Conservation (phyloP, 2,888 invertebrate species). For the Nasonia oneida region DNA sequence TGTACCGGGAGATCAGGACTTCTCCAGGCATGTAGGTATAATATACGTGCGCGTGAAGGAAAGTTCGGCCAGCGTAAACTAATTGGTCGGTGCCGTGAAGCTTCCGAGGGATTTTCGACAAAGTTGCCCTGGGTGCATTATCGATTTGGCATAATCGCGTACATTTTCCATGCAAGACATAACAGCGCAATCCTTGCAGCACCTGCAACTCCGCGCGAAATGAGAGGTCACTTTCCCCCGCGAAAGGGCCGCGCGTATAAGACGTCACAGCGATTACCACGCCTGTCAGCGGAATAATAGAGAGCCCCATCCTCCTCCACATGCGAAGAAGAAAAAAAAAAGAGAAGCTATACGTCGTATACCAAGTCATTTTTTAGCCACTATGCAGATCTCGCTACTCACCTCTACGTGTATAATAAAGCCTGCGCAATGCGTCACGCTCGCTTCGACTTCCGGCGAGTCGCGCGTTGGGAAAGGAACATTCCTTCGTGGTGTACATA, state of each 20-base stretch:
- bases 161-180: not conserved
- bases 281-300: slow-evolving; percentile 33
- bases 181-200: not conserved
- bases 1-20: not conserved
- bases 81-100: not conserved
- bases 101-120: not conserved
- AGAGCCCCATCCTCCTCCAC: not conserved
- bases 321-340: not conserved
- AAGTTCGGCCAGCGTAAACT: not conserved
- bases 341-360: not conserved
- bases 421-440: slow-evolving; percentile 64
- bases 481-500: not conserved
- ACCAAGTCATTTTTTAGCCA: slow-evolving; percentile 40
- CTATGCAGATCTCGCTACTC: not conserved
- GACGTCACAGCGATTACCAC: slow-evolving; percentile 38
- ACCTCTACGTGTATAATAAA: slow-evolving; percentile 52
- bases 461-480: slow-evolving; percentile 45
- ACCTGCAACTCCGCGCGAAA: not conserved
- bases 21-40: too few species aligned
- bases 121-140: not conserved
- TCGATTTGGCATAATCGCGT: not conserved
- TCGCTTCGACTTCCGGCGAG: slow-evolving; percentile 52
- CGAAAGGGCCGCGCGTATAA: not conserved
- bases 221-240: too few species aligned
- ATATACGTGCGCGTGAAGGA: not conserved